Conservation (phyloP, 2,113 vertebrate genomes). For the Dasyurus viverrinus region DNA sequence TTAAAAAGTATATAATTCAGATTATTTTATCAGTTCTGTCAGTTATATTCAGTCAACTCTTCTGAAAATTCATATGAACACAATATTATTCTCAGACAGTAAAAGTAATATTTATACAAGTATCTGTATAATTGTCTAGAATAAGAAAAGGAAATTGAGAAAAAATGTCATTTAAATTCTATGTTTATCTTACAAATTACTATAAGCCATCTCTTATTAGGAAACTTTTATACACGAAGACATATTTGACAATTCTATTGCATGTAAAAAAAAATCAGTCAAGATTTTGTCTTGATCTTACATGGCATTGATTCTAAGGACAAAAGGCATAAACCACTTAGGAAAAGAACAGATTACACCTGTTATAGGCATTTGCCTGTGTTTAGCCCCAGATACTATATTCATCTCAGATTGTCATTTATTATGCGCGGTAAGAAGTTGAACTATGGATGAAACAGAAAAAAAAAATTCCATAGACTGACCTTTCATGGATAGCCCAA, state of each 20-base stretch:
- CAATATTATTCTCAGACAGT: slow-evolving; percentile 75
- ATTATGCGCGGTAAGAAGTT: slow-evolving; percentile 56
- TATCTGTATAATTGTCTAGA: slow-evolving; percentile 68
- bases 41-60: slow-evolving; percentile 77
- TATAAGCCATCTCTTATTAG: slow-evolving; percentile 58
- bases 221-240: slow-evolving; percentile 69
- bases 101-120: slow-evolving; percentile 80
- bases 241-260: slow-evolving; percentile 63
- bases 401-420: slow-evolving; percentile 49
- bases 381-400: slow-evolving; percentile 53
- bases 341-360: slow-evolving; percentile 66
- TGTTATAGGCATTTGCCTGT: no score
- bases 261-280: slow-evolving; percentile 46
- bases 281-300: slow-evolving; percentile 58
- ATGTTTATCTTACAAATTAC: slow-evolving; percentile 75
- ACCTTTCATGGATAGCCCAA: slow-evolving; percentile 59
- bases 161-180: slow-evolving; percentile 75
- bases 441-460: slow-evolving; percentile 51
- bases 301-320: slow-evolving; percentile 55
- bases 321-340: slow-evolving; percentile 55
- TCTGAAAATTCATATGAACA: slow-evolving; percentile 79
- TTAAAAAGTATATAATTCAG: slow-evolving; percentile 66
- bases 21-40: slow-evolving; percentile 71
- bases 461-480: slow-evolving; percentile 60
- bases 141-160: slow-evolving; percentile 76